Conservation (phyloP, 2,113 vertebrate species). For the Hyperoodon ampullatus region DNA sequence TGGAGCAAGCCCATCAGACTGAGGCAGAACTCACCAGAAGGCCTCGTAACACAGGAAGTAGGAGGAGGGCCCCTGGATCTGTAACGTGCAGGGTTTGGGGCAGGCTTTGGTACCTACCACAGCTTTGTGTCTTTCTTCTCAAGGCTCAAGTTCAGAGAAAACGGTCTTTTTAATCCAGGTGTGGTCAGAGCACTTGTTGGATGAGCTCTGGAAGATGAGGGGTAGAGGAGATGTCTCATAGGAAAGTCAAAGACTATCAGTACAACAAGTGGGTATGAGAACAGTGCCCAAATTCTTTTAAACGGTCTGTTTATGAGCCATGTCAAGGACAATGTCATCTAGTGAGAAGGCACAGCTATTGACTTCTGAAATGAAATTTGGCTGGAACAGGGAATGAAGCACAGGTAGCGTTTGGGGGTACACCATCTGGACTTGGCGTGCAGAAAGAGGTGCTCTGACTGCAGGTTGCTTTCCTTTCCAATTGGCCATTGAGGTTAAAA, state of each 20-base stretch:
- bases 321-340: background rate
- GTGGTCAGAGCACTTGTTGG: background rate
- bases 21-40: background rate
- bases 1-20: background rate
- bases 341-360: background rate
- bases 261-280: background rate
- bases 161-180: background rate
- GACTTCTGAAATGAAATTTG: background rate
- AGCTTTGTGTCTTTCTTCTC: background rate
- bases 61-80: background rate
- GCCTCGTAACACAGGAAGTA: background rate
- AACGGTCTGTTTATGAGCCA: background rate
- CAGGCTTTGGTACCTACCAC: background rate
- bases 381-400: background rate
- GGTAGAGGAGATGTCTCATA: background rate
- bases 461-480: background rate
- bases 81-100: too few relatives aligned
- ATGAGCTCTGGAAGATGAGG: background rate
- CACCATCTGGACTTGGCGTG: too few relatives aligned
- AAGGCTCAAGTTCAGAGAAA: background rate
- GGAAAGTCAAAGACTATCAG: background rate
- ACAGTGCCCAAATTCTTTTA: background rate
- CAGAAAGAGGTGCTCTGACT: background rate
- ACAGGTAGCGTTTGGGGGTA: background rate
- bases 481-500: background rate